These are phyloP conservation scores for Zhengitettix transpicula DNA, from an alignment of 2,888 invertebrate species.

Conservation along the genomic window DNA sequence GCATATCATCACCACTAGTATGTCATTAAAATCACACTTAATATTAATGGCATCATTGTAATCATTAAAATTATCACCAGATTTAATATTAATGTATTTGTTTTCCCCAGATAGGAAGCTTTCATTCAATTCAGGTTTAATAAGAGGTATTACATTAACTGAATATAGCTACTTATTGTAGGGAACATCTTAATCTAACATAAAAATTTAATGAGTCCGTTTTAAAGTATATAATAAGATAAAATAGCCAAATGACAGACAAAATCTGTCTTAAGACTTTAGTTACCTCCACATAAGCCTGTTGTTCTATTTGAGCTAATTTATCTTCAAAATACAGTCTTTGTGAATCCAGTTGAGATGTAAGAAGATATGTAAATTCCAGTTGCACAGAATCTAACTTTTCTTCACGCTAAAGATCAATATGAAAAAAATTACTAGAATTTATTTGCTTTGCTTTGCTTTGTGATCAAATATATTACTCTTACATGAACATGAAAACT, in stretches of 20 bases:
- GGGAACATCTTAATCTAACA: not conserved
- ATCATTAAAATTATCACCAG: too few relatives aligned
- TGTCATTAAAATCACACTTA: too few relatives aligned
- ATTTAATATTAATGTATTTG: too few relatives aligned
- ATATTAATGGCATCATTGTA: too few relatives aligned
- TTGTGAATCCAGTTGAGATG: constrained; percentile 89
- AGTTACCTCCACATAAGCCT: constrained; percentile 16
- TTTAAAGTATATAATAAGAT: not conserved
- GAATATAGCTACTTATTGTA: too few relatives aligned
- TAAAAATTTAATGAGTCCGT: not conserved
- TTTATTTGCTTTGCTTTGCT: too few relatives aligned
- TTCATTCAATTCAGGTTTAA: too few relatives aligned
- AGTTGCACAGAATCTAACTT: constrained; percentile 90
- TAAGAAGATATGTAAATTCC: constrained; percentile 90
- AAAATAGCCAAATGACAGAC: not conserved
- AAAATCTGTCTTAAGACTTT: constrained; percentile 5
- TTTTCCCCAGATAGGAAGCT: too few relatives aligned
- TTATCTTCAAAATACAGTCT: constrained; percentile 79
- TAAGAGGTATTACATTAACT: too few relatives aligned
- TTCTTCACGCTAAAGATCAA: constrained; percentile 27
- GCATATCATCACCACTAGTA: too few relatives aligned
- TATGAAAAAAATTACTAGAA: not conserved
- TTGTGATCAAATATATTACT: too few relatives aligned
- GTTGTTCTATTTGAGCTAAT: constrained; percentile 32
- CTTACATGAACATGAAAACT: too few relatives aligned